A percentile compares a stretch with the other conserved stretches of the same genome.
phyloP scores from a whole-genome alignment of 2,113 vertebrate species.

The Lycaon pictus region DNA sequence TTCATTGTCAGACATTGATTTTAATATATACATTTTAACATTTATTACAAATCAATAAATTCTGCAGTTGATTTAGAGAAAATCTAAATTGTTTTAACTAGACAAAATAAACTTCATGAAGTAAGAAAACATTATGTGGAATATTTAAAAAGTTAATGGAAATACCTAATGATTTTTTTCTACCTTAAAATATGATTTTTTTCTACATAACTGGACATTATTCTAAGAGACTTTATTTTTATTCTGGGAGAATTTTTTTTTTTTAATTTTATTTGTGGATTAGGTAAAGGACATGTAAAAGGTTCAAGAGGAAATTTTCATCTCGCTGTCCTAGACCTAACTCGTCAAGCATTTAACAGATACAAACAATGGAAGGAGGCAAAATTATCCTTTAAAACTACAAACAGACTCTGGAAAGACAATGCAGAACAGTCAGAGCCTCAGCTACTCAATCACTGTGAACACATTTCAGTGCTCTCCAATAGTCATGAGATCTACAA shows the following conservation, averaged over 20 bases:
- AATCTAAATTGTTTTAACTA: not conserved
- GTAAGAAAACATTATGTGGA: not conserved
- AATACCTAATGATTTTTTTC: not conserved
- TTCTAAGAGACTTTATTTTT: not conserved
- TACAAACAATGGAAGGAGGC: not conserved
- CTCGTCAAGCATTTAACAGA: not conserved
- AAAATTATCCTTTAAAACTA: not conserved
- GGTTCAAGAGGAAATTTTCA: not conserved
- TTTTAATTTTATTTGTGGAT: not conserved
- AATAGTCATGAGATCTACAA: not conserved
- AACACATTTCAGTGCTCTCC: rapidly evolving
- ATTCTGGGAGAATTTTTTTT: not conserved
- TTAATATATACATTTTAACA: not conserved
- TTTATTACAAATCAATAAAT: not conserved
- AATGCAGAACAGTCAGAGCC: not conserved
- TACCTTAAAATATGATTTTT: not conserved
- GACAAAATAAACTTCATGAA: not conserved
- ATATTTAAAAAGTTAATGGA: not conserved
- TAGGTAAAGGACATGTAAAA: not conserved
- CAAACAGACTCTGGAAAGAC: not conserved
- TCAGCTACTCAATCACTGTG: not conserved
- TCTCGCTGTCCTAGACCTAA: not conserved
- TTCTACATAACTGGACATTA: not conserved
- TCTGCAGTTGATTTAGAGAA: not conserved
- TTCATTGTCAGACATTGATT: not conserved